Conservation (phyloP, 53 echinoderm and acorn worm genomes). For the Arbacia lixula region DNA sequence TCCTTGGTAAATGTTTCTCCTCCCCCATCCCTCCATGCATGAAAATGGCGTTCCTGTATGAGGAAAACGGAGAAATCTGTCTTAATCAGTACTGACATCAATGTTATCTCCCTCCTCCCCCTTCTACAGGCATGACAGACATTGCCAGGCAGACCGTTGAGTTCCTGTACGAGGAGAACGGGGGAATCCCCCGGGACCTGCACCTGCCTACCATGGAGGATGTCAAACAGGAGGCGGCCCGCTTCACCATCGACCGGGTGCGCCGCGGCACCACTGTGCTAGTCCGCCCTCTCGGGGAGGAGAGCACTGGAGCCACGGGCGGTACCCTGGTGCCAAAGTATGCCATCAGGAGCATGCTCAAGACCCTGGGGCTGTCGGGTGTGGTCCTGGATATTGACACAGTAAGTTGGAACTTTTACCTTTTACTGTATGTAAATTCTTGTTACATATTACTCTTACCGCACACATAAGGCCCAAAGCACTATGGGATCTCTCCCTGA, state of each 20-base stretch:
- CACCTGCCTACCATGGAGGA: constrained; percentile 88
- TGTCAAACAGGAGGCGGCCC: constrained; percentile 83
- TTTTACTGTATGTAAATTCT: neutral
- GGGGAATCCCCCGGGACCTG: constrained; percentile 88
- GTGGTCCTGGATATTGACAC: constrained; percentile 86
- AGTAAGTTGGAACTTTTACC: constrained; percentile 67
- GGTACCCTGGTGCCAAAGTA: constrained; percentile 89
- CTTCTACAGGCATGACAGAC: constrained; percentile 93
- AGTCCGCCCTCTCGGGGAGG: constrained; percentile 69
- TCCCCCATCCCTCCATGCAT: too few relatives aligned
- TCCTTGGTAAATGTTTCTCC: too few relatives aligned
- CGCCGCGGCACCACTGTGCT: constrained; percentile 83
- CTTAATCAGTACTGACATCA: too few relatives aligned
- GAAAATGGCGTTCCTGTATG: too few relatives aligned
- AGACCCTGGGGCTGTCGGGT: constrained; percentile 85
- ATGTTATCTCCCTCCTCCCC: too few relatives aligned
- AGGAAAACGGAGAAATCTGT: too few relatives aligned
- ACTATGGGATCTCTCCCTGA: too few relatives aligned
- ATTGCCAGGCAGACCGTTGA: constrained; percentile 89
- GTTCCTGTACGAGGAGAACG: constrained; percentile 88
- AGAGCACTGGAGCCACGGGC: constrained; percentile 65
- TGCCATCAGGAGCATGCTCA: constrained; percentile 88
- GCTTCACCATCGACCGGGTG: constrained; percentile 81
- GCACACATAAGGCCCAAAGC: neutral
- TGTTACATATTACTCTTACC: too few relatives aligned